Percentiles rank a stretch among this genome's conserved stretches.
Evolutionary conservation across 1,140 invertebrate species (phyloP).

Genomic region (Oscheius sp.): DNA sequence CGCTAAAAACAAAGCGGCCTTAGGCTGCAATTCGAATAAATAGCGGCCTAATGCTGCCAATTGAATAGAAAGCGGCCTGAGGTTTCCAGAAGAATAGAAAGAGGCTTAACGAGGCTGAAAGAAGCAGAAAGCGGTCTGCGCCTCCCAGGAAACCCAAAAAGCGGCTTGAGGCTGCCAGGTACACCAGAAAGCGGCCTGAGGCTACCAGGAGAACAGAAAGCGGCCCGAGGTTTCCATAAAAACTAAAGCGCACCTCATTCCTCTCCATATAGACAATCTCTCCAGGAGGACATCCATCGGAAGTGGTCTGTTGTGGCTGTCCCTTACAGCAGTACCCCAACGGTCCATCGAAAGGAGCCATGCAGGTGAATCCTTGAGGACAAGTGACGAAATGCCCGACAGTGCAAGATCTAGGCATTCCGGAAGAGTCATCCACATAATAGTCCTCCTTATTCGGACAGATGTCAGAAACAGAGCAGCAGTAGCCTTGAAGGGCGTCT

Average conservation of each 20-base stretch:
- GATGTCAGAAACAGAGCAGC: conserved; percentile 38
- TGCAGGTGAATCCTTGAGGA: conserved; percentile 35
- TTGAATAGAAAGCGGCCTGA: no score
- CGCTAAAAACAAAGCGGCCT: no score
- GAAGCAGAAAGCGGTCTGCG: no score
- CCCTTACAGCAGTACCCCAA: conserved; percentile 40
- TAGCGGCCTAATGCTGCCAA: no score
- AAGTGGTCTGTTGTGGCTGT: conserved; percentile 10
- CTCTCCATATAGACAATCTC: conserved; percentile 42
- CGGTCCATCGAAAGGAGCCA: conserved; percentile 36
- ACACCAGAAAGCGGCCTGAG: no score
- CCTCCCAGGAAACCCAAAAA: no score
- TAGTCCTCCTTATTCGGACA: conserved; percentile 39
- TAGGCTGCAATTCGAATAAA: no score
- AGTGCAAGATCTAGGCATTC: conserved; percentile 40
- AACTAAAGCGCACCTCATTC: conserved; percentile 31
- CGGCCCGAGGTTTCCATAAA: no score
- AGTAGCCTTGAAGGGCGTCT: conserved; percentile 41
- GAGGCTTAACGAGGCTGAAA: no score
- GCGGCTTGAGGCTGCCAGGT: no score
- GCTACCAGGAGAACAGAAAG: no score
- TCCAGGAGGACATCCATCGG: conserved; percentile 41
- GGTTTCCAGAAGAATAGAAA: no score
- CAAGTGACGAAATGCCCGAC: conserved; percentile 41
- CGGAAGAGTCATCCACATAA: conserved; percentile 33